These are phyloP conservation scores for Alfaro cultratus DNA, from an alignment of 2,797 vertebrate species.

Conservation along the genomic window DNA sequence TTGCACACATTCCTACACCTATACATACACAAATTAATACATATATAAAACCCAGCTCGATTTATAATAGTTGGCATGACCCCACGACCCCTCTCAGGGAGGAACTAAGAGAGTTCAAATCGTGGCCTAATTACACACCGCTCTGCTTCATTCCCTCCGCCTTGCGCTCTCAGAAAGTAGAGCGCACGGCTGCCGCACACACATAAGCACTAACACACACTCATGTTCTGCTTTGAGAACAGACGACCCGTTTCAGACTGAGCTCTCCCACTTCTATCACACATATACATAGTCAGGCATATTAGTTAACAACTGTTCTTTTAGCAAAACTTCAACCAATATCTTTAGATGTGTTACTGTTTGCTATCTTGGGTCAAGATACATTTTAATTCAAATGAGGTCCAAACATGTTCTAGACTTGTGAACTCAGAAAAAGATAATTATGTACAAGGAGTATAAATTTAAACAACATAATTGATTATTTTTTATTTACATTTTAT, in stretches of 20 bases:
- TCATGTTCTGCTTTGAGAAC: constrained; percentile 63
- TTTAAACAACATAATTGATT: not conserved
- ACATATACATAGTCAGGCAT: constrained; percentile 4
- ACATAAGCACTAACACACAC: constrained; percentile 28
- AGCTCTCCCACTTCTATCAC: constrained; percentile 56
- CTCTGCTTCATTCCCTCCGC: constrained; percentile 71
- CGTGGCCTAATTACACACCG: constrained; percentile 81
- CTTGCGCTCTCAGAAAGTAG: constrained; percentile 76
- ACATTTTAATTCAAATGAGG: constrained; percentile 41
- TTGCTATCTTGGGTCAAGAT: constrained; percentile 43
- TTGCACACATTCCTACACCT: constrained; percentile 39
- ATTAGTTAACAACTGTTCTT: constrained; percentile 8
- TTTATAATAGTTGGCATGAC: constrained; percentile 80
- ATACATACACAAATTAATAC: constrained; percentile 46
- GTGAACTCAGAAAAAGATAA: not conserved
- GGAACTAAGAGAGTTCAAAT: constrained; percentile 83
- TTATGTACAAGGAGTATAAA: not conserved
- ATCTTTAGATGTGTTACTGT: constrained; percentile 9
- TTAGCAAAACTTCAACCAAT: constrained; percentile 16
- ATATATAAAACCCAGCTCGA: constrained; percentile 62
- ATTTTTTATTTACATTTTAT: not conserved
- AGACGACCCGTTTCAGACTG: constrained; percentile 71
- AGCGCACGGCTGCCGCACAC: constrained; percentile 58
- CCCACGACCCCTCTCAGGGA: constrained; percentile 68
- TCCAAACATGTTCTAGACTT: constrained; percentile 16